A percentile compares a stretch with the other conserved stretches of the same genome.
Evolutionary conservation across 2,888 invertebrate genomes (phyloP).

Genomic region (Iphiclides podalirius): DNA sequence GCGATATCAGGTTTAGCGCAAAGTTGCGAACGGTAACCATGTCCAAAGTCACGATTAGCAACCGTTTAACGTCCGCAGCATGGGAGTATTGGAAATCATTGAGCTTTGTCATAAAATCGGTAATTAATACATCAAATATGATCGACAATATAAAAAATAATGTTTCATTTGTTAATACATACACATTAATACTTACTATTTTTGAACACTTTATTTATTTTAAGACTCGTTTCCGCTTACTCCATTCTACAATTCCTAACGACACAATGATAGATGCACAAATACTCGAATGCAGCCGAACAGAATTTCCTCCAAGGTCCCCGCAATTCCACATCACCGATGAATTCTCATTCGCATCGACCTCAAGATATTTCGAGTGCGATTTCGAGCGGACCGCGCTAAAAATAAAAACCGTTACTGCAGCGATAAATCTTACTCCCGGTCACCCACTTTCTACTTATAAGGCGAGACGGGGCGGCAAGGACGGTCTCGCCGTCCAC

Average conservation of each 20-base stretch:
- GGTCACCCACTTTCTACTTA: constrained; percentile 60
- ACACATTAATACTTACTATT: too few relatives aligned
- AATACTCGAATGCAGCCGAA: neutral
- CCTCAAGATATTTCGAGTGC: constrained; percentile 41
- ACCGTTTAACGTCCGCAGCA: too few relatives aligned
- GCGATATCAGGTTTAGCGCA: constrained; percentile 1
- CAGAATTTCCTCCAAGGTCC: neutral
- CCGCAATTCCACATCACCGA: neutral
- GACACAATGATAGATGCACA: neutral
- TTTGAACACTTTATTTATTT: too few relatives aligned
- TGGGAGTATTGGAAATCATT: too few relatives aligned
- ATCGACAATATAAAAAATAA: too few relatives aligned
- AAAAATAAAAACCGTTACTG: constrained; percentile 55
- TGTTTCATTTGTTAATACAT: too few relatives aligned
- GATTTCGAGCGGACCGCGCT: constrained; percentile 37
- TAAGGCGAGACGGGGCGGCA: constrained; percentile 45
- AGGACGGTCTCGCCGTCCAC: constrained; percentile 36
- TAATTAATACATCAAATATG: too few relatives aligned
- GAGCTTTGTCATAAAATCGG: too few relatives aligned
- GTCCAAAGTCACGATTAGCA: neutral
- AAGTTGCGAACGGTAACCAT: neutral
- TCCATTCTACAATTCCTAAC: too few relatives aligned
- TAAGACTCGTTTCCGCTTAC: too few relatives aligned
- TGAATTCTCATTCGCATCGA: constrained; percentile 30
- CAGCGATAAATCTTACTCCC: constrained; percentile 50